phyloP scores from a whole-genome alignment of 2,797 vertebrate species.

The Leptodactylus fallax region DNA sequence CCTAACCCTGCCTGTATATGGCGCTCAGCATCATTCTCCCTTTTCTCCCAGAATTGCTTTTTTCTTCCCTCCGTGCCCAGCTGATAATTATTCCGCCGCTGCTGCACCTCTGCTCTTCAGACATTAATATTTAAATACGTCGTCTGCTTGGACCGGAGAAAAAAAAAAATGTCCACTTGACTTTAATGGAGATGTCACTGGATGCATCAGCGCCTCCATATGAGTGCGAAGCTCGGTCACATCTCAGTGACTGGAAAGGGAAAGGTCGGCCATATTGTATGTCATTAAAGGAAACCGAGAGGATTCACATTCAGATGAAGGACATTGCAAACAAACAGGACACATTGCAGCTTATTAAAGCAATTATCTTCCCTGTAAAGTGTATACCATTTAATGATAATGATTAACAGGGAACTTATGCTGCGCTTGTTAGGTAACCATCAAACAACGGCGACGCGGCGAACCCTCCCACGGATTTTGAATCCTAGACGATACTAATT shows the following conservation, averaged over 20 bases:
- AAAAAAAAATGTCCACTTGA: conserved; percentile 52
- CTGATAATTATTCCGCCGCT: conserved; percentile 23
- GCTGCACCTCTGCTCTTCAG: conserved; percentile 14
- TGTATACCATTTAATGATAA: conserved; percentile 11
- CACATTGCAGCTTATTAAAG: conserved; percentile 34
- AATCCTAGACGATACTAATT: conserved; percentile 33
- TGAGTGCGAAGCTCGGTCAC: conserved; percentile 37
- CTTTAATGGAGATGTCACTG: conserved; percentile 60
- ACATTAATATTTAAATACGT: conserved; percentile 59
- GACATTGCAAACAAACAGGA: conserved; percentile 27
- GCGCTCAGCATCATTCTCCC: neutral
- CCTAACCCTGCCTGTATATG: neutral
- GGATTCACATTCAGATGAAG: conserved; percentile 23
- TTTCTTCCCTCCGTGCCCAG: conserved; percentile 7
- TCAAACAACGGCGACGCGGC: conserved; percentile 23
- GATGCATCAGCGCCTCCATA: conserved; percentile 49
- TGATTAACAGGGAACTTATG: conserved; percentile 16
- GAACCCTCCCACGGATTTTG: conserved; percentile 7
- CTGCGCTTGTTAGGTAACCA: conserved; percentile 33
- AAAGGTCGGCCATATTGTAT: conserved; percentile 46
- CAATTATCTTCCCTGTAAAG: conserved; percentile 30
- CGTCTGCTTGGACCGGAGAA: conserved; percentile 21
- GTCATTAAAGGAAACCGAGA: conserved; percentile 35
- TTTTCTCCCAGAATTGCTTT: neutral
- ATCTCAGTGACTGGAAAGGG: conserved; percentile 44